Evolutionary conservation across 2,113 vertebrate genomes (phyloP).

Genomic region (Pteropus alecto): DNA sequence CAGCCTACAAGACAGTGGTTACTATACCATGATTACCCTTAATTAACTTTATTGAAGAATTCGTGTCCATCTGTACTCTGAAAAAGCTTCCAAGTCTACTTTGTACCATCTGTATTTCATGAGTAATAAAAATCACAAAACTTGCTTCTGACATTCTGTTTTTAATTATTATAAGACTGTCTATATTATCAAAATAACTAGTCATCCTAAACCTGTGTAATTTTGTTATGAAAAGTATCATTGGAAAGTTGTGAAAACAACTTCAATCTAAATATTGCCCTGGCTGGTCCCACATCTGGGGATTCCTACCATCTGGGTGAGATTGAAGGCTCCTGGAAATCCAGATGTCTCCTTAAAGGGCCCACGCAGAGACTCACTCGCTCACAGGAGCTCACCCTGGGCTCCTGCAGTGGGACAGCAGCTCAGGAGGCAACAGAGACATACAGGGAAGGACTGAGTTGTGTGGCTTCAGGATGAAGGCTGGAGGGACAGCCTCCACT

Average conservation of each 20-base stretch:
- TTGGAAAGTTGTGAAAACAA: constrained; percentile 36
- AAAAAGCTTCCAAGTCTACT: constrained; percentile 51
- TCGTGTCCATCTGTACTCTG: not conserved
- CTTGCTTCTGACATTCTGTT: constrained; percentile 37
- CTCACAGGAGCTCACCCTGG: no score
- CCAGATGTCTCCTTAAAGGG: no score
- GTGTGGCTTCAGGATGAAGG: no score
- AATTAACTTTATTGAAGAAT: constrained; percentile 56
- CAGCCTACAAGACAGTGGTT: not conserved
- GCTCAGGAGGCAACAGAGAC: no score
- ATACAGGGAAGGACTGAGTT: no score
- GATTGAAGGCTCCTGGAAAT: no score
- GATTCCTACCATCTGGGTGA: no score
- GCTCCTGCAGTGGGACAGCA: no score
- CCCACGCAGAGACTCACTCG: no score
- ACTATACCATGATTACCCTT: constrained; percentile 47
- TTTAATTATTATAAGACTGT: constrained; percentile 33
- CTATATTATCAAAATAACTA: not conserved
- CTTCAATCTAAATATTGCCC: constrained; percentile 2
- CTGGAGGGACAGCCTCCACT: no score
- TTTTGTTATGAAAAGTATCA: constrained; percentile 44
- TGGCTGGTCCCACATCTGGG: no score
- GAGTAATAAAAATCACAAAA: constrained; percentile 50
- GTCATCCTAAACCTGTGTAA: constrained; percentile 19
- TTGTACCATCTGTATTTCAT: constrained; percentile 42